Percentiles rank a stretch among this genome's conserved stretches.
phyloP scores from a whole-genome alignment of 2,888 invertebrate species.

The Metopia argyrocephala region DNA sequence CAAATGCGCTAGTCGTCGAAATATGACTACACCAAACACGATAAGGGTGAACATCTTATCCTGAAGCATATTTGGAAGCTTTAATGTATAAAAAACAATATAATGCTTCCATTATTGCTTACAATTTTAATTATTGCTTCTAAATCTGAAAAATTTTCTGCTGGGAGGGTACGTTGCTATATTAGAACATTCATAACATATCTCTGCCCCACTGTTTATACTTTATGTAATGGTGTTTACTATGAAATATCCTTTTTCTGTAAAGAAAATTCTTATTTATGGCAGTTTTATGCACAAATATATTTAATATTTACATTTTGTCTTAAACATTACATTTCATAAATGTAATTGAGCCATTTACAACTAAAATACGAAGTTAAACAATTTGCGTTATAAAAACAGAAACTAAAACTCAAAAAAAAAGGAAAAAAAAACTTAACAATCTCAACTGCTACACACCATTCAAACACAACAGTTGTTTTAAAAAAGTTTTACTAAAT shows the following conservation, averaged over 20 bases:
- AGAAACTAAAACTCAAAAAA: background rate
- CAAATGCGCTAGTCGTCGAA: no score
- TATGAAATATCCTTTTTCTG: background rate
- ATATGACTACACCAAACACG: no score
- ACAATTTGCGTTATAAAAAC: background rate
- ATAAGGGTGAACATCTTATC: no score
- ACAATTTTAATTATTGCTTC: no score
- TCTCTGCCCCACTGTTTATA: background rate
- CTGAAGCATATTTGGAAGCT: no score
- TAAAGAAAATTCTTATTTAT: conserved; percentile 36
- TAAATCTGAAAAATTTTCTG: no score
- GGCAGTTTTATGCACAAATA: conserved; percentile 49
- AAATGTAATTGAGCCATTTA: conserved; percentile 53
- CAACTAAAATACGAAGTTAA: conserved; percentile 6
- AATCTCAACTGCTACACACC: background rate
- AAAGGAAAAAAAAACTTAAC: background rate
- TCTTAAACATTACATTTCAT: conserved; percentile 46
- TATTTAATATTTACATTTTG: conserved; percentile 53
- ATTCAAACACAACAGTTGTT: conserved; percentile 3
- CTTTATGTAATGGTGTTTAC: background rate
- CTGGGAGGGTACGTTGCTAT: no score
- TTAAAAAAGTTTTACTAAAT: background rate
- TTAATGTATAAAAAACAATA: no score
- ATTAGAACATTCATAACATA: background rate
- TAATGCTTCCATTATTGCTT: no score